These are phyloP conservation scores for Entomyzon cyanotis DNA, from an alignment of 2,113 vertebrate species.

Conservation along the genomic window DNA sequence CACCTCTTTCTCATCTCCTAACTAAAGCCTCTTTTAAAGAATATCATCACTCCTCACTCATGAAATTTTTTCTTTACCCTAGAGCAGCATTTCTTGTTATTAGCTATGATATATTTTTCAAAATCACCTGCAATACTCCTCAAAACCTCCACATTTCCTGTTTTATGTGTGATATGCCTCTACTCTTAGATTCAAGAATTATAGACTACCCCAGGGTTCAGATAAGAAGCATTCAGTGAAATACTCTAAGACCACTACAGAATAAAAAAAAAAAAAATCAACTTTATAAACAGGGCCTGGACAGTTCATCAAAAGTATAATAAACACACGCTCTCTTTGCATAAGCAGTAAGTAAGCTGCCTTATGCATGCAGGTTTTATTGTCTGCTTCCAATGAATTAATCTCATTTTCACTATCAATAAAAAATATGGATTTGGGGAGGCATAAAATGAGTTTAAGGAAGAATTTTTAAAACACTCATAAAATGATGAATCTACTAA, in stretches of 20 bases:
- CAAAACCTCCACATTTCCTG: not conserved
- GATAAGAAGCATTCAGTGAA: not conserved
- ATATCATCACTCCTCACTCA: not conserved
- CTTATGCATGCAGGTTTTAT: not conserved
- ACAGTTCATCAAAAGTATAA: not conserved
- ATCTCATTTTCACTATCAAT: constrained; percentile 37
- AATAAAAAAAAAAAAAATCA: not conserved
- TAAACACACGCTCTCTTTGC: not conserved
- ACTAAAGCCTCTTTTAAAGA: constrained; percentile 10
- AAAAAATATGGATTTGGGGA: constrained; percentile 44
- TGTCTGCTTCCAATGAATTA: not conserved
- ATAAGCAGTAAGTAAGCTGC: constrained; percentile 33
- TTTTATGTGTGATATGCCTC: not conserved
- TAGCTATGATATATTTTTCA: constrained; percentile 3
- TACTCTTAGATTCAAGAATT: not conserved
- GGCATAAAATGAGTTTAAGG: constrained; percentile 1
- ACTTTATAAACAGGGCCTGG: not conserved
- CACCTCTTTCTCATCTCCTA: not conserved
- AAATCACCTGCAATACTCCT: constrained; percentile 1
- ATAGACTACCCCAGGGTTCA: not conserved
- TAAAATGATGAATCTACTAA: constrained; percentile 12
- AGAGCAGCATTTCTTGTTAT: constrained; percentile 25
- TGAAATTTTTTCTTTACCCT: not conserved
- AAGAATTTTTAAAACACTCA: constrained; percentile 18
- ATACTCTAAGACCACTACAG: not conserved